A percentile compares a stretch with the other conserved stretches of the same genome.
phyloP scores from a whole-genome alignment of 1,140 invertebrate genomes.

The Drosophila azteca region DNA sequence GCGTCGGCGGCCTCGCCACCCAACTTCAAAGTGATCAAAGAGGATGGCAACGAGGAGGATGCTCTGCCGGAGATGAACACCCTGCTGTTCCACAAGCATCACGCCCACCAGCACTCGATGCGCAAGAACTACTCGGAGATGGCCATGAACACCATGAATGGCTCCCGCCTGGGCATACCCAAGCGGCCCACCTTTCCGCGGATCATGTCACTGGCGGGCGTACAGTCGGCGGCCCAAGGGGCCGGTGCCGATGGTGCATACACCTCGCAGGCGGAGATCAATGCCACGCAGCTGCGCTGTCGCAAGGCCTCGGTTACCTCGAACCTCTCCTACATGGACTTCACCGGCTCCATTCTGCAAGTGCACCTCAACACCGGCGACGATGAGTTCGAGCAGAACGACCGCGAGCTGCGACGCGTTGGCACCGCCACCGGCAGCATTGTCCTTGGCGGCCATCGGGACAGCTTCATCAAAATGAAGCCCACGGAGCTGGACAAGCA shows the following conservation, averaged over 20 bases:
- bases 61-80: conserved; percentile 83
- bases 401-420: conserved; percentile 77
- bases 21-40: conserved; percentile 76
- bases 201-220: conserved; percentile 79
- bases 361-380: conserved; percentile 86
- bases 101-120: conserved; percentile 63
- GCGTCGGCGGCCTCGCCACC: conserved; percentile 38
- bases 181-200: conserved; percentile 82
- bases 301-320: conserved; percentile 88
- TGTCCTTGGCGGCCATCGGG: conserved; percentile 65
- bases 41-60: conserved; percentile 84
- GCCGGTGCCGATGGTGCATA: conserved; percentile 57
- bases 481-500: conserved; percentile 77
- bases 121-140: conserved; percentile 82
- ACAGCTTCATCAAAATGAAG: conserved; percentile 83
- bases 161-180: conserved; percentile 64
- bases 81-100: conserved; percentile 74
- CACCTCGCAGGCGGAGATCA: conserved; percentile 70
- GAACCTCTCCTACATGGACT: conserved; percentile 89
- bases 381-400: conserved; percentile 80
- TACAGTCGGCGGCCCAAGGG: conserved; percentile 69
- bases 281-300: conserved; percentile 81
- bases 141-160: conserved; percentile 83
- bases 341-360: conserved; percentile 88
- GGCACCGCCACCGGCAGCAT: conserved; percentile 74